Conservation (phyloP, 1,140 invertebrate genomes). For the Megalopta genalis region DNA sequence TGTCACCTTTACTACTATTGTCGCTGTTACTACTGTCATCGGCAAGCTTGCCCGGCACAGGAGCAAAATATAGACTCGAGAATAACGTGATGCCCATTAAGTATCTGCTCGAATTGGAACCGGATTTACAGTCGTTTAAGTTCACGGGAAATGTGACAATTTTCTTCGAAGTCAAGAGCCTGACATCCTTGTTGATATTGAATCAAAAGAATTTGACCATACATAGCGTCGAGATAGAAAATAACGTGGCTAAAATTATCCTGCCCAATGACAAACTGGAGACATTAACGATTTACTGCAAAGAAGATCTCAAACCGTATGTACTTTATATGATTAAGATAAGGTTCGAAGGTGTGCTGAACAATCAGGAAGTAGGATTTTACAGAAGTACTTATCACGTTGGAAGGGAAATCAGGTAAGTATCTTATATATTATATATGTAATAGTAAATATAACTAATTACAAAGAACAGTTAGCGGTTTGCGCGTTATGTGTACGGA, state of each 20-base stretch:
- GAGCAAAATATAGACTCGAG: too few species aligned
- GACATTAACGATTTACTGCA: conserved; percentile 8
- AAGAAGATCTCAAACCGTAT: fast-evolving
- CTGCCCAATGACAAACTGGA: fast-evolving
- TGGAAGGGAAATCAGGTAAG: conserved; percentile 41
- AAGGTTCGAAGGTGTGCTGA: conserved; percentile 35
- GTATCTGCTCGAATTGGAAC: too few species aligned
- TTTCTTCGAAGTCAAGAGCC: not conserved
- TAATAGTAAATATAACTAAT: too few species aligned
- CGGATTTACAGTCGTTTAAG: too few species aligned
- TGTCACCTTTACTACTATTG: too few species aligned
- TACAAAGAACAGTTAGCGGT: too few species aligned
- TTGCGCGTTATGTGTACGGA: too few species aligned
- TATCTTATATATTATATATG: too few species aligned
- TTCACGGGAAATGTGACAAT: conserved; percentile 39
- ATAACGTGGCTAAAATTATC: not conserved
- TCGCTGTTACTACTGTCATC: too few species aligned
- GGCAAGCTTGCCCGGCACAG: too few species aligned
- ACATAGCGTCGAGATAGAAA: not conserved
- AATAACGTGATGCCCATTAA: too few species aligned
- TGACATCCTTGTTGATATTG: conserved; percentile 41
- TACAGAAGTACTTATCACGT: conserved; percentile 58
- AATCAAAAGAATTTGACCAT: conserved; percentile 56
- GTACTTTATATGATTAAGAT: not conserved
- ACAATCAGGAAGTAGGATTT: conserved; percentile 54